Percentiles rank a stretch among this genome's conserved stretches.
Conservation (phyloP, 2,113 vertebrate species). For the Semnopithecus entellus region DNA sequence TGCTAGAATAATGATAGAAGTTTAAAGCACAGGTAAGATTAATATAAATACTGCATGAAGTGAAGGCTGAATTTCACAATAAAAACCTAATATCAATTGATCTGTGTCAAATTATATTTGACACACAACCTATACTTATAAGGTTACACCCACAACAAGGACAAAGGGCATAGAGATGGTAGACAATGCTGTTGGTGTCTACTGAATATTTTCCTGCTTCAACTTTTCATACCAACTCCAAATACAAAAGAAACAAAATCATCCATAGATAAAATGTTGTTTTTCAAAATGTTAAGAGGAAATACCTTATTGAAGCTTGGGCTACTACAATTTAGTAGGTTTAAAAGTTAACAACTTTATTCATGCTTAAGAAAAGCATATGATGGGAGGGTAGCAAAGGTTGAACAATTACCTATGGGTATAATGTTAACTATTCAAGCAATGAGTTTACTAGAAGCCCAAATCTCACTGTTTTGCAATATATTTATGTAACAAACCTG, state of each 20-base stretch:
- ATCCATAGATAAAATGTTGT: background rate
- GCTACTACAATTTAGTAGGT: background rate
- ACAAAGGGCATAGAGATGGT: background rate
- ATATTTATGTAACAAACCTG: no score
- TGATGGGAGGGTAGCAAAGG: background rate
- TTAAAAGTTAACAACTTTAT: background rate
- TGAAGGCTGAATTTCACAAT: background rate
- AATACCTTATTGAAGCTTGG: background rate
- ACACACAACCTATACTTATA: background rate
- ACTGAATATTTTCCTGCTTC: background rate
- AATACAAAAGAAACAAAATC: background rate
- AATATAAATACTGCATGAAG: background rate
- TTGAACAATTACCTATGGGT: no score
- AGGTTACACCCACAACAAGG: background rate
- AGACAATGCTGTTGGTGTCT: fast-evolving
- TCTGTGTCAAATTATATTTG: no score
- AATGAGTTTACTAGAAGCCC: no score
- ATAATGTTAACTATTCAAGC: no score
- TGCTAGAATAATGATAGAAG: background rate
- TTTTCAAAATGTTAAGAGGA: background rate
- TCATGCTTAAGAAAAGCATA: background rate
- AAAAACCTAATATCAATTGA: background rate
- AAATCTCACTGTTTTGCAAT: no score
- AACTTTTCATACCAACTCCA: background rate
- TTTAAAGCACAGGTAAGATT: background rate